Percentiles rank a stretch among this genome's conserved stretches.
phyloP scores from a whole-genome alignment of 1,140 invertebrate genomes.

The Drosophila willistoni region DNA sequence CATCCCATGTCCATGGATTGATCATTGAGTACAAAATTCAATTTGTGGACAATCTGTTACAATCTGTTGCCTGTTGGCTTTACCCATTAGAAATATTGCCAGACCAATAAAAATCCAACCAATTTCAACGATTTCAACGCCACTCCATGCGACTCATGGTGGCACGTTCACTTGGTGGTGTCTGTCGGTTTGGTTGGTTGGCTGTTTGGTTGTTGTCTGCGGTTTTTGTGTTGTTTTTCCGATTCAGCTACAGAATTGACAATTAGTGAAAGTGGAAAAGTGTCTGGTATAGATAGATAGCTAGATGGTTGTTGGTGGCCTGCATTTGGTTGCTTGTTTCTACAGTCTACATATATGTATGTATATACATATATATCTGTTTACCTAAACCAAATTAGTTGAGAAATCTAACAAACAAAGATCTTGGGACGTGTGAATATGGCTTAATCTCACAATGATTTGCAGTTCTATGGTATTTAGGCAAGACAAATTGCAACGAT shows the following conservation, averaged over 20 bases:
- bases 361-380: background rate
- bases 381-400: conserved; percentile 10
- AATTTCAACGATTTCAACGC: conserved; percentile 4
- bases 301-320: background rate
- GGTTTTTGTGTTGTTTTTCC: conserved; percentile 19
- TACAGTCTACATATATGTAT: background rate
- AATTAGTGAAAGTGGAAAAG: conserved; percentile 25
- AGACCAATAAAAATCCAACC: conserved; percentile 8
- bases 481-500: conserved; percentile 5
- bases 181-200: background rate
- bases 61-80: conserved; percentile 1
- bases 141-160: background rate
- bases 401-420: conserved; percentile 1
- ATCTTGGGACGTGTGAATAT: conserved; percentile 12
- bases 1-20: background rate
- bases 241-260: conserved; percentile 23
- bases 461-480: background rate
- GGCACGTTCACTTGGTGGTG: conserved; percentile 7
- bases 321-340: conserved; percentile 20
- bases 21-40: conserved; percentile 10
- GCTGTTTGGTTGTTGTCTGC: conserved; percentile 4
- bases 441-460: conserved; percentile 7
- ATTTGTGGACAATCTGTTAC: conserved; percentile 12
- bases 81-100: conserved; percentile 8
- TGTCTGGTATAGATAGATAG: conserved; percentile 1